Conservation (phyloP, 2,113 vertebrate genomes). For the Azemiops feae region DNA sequence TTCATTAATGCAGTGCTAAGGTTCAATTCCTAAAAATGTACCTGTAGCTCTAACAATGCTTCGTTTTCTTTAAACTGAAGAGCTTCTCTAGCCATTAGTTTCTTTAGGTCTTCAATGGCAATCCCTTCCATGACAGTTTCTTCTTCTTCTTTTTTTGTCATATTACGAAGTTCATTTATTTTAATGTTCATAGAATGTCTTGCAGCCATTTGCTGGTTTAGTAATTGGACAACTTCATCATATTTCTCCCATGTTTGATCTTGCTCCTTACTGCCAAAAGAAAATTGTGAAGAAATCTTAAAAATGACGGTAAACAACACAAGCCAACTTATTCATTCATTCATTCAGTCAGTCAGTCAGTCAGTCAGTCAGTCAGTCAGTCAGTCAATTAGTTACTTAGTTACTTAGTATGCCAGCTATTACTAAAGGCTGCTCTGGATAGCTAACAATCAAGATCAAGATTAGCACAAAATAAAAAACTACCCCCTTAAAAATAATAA, state of each 20-base stretch:
- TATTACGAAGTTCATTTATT: slow-evolving; percentile 56
- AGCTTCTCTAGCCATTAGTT: slow-evolving; percentile 47
- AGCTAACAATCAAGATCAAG: background rate
- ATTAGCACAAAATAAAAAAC: background rate
- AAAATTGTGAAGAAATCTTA: background rate
- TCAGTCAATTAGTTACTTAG: background rate
- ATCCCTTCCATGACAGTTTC: slow-evolving; percentile 29
- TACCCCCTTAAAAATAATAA: background rate
- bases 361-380: no score
- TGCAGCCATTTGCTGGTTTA: slow-evolving; percentile 62
- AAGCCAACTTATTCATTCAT: background rate
- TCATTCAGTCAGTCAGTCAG: no score
- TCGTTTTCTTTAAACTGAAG: slow-evolving; percentile 49
- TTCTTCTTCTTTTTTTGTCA: slow-evolving; percentile 46
- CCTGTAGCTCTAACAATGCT: slow-evolving; percentile 31
- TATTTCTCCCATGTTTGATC: slow-evolving; percentile 33
- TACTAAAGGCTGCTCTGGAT: background rate
- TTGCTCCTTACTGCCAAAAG: slow-evolving; percentile 56
- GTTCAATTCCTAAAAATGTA: slow-evolving; percentile 25
- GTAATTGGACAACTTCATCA: slow-evolving; percentile 37
- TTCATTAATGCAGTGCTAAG: background rate
- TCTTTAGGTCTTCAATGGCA: slow-evolving; percentile 28
- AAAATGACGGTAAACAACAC: background rate
- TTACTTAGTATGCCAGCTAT: background rate
- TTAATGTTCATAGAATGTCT: slow-evolving; percentile 52